Conservation (phyloP, 2,113 vertebrate species). For the Saguinus imperator region DNA sequence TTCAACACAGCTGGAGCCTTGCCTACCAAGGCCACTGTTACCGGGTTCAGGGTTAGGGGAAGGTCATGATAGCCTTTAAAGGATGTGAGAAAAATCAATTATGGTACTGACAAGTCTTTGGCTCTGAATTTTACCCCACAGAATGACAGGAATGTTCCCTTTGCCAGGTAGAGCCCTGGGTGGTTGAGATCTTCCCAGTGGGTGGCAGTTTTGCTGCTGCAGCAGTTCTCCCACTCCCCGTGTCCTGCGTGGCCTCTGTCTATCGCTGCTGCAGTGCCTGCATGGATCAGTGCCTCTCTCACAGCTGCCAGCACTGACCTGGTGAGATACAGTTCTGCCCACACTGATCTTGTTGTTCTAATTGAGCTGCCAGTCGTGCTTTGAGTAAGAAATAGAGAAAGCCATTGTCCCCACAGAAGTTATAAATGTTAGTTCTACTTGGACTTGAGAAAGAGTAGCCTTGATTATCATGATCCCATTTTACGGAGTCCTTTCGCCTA, state of each 20-base stretch:
- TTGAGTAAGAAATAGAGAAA: neutral
- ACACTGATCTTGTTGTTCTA: neutral
- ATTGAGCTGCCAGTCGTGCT: neutral
- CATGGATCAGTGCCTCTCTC: rapidly evolving
- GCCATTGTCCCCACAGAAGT: neutral
- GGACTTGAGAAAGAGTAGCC: neutral
- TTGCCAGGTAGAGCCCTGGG: neutral
- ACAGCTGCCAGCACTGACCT: neutral
- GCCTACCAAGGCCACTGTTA: neutral
- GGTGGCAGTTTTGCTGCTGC: neutral
- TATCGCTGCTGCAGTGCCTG: rapidly evolving
- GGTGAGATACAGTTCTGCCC: neutral
- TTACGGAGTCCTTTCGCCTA: neutral
- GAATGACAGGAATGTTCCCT: neutral
- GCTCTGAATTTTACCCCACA: neutral
- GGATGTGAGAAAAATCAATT: neutral
- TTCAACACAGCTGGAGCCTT: neutral
- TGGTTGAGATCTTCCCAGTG: neutral
- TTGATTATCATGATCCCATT: neutral
- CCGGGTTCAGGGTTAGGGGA: neutral
- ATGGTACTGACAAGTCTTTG: neutral
- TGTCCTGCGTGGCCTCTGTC: neutral
- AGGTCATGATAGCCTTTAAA: neutral
- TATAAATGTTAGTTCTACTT: constrained; percentile 6
- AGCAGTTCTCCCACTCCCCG: neutral